phyloP scores from a whole-genome alignment of 2,888 invertebrate species.

The Margaritifera margaritifera region DNA sequence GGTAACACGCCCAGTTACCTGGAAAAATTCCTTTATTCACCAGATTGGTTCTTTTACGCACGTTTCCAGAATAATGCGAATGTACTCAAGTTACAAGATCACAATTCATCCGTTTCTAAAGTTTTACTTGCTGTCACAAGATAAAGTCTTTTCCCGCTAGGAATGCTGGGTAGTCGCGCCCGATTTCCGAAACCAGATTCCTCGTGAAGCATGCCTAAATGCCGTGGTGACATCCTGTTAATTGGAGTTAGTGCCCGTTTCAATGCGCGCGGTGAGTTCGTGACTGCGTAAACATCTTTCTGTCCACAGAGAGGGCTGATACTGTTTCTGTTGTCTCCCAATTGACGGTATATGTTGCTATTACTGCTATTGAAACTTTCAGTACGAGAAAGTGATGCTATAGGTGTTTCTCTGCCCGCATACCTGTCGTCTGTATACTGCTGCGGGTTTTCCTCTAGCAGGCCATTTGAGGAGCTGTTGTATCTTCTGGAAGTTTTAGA shows the following conservation, averaged over 20 bases:
- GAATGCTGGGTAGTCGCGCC: constrained; percentile 55
- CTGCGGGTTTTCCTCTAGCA: too few relatives aligned
- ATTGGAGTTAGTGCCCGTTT: constrained; percentile 46
- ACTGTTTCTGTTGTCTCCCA: constrained; percentile 23
- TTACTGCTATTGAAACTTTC: constrained; percentile 31
- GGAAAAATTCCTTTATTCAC: too few relatives aligned
- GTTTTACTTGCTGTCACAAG: constrained; percentile 21
- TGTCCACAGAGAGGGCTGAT: constrained; percentile 13
- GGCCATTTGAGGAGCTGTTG: too few relatives aligned
- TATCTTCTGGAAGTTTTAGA: too few relatives aligned
- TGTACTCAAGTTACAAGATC: too few relatives aligned
- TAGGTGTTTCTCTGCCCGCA: constrained; percentile 11
- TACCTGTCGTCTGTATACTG: too few relatives aligned
- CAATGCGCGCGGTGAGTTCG: constrained; percentile 20
- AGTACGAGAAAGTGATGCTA: constrained; percentile 21
- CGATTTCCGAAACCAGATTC: constrained; percentile 28
- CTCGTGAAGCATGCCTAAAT: constrained; percentile 26
- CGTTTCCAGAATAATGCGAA: too few relatives aligned
- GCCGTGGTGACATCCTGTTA: constrained; percentile 13
- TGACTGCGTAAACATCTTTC: constrained; percentile 21
- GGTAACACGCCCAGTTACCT: too few relatives aligned
- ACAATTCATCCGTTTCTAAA: too few relatives aligned
- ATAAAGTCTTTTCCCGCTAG: constrained; percentile 51
- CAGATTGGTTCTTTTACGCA: too few relatives aligned
- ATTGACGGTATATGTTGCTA: constrained; percentile 28